Evolutionary conservation across 2,797 vertebrate genomes (phyloP).

Genomic region (Thripadectes ignobilis): DNA sequence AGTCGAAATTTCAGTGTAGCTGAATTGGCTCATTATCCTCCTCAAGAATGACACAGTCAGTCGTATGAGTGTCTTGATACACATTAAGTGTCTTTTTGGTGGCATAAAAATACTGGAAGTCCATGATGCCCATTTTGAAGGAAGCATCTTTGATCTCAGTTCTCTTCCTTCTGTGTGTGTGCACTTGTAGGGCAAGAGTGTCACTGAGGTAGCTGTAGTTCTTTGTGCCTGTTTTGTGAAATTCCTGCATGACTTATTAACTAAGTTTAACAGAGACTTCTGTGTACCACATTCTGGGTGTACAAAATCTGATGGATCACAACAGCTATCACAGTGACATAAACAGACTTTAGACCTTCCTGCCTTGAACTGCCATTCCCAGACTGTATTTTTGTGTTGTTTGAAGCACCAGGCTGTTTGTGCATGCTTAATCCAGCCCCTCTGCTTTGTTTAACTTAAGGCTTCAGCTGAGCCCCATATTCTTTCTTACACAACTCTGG

Average conservation of each 20-base stretch:
- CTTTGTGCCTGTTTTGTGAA: neutral
- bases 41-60: neutral
- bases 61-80: neutral
- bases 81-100: neutral
- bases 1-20: neutral
- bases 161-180: neutral
- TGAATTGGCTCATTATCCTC: neutral
- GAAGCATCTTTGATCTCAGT: neutral
- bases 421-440: conserved; percentile 5
- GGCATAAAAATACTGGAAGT: neutral
- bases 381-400: neutral
- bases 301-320: neutral
- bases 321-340: neutral
- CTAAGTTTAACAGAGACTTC: neutral
- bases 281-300: neutral
- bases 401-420: conserved; percentile 8
- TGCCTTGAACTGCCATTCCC: neutral
- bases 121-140: neutral
- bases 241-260: neutral
- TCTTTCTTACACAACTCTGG: conserved; percentile 21
- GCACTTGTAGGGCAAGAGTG: neutral
- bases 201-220: neutral
- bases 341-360: neutral
- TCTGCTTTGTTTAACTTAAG: conserved; percentile 42
- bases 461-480: neutral